phyloP scores from a whole-genome alignment of 1,140 invertebrate species.

The Metopolophium dirhodum region DNA sequence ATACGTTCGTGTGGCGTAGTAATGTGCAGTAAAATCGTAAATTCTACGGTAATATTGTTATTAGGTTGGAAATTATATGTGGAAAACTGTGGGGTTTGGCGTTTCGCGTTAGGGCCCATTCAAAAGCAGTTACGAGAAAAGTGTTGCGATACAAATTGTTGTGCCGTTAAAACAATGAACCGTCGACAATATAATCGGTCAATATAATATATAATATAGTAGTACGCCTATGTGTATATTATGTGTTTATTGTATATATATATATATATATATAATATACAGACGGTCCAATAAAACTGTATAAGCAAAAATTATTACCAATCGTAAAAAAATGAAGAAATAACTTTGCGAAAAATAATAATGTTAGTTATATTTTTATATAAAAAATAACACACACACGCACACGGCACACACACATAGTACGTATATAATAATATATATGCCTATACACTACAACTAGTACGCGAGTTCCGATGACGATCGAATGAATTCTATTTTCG shows the following conservation, averaged over 20 bases:
- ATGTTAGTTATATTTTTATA: neutral
- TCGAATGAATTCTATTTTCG: neutral
- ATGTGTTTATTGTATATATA: neutral
- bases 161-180: neutral
- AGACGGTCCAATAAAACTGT: neutral
- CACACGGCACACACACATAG: too few relatives aligned
- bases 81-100: neutral
- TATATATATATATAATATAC: neutral
- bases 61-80: neutral
- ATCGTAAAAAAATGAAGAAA: constrained; percentile 1
- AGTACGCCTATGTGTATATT: neutral
- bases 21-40: neutral
- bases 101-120: neutral
- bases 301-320: constrained; percentile 8
- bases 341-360: neutral
- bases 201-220: neutral
- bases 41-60: neutral
- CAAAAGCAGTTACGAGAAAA: neutral
- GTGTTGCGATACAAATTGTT: neutral
- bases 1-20: neutral
- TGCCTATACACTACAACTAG: neutral
- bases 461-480: neutral
- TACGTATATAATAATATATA: neutral
- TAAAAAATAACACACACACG: too few relatives aligned
- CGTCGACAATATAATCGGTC: too few relatives aligned